A percentile compares a stretch with the other conserved stretches of the same genome.
Conservation (phyloP, 2,113 vertebrate species). For the Albula goreensis region DNA sequence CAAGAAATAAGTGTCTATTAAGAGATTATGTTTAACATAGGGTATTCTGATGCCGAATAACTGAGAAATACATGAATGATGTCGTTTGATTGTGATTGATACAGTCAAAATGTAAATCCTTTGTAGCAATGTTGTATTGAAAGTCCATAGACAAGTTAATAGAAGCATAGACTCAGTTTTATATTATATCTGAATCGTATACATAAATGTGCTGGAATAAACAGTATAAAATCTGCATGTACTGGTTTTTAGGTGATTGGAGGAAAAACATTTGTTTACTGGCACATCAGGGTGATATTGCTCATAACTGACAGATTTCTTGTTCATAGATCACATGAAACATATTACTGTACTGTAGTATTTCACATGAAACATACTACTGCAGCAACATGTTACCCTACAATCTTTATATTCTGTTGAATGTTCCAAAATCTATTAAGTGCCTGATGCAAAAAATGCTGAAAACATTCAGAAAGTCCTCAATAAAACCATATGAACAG, state of each 20-base stretch:
- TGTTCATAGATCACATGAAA: too few species aligned
- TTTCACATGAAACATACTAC: not conserved
- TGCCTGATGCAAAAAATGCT: not conserved
- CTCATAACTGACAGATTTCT: too few species aligned
- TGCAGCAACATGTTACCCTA: not conserved
- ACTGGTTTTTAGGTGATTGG: not conserved
- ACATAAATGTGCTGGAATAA: conserved; percentile 1
- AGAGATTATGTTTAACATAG: conserved; percentile 49
- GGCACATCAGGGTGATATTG: too few species aligned
- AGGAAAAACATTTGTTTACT: too few species aligned
- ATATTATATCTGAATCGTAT: not conserved
- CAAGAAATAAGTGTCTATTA: conserved; percentile 37
- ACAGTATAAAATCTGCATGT: not conserved
- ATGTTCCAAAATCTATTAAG: not conserved
- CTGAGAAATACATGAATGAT: conserved; percentile 67
- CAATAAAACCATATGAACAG: not conserved
- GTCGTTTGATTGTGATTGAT: conserved; percentile 50
- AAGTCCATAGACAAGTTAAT: not conserved
- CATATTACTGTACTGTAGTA: not conserved
- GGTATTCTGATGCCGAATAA: conserved; percentile 48
- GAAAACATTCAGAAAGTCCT: not conserved
- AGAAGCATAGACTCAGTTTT: not conserved
- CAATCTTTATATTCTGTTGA: not conserved
- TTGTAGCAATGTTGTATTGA: not conserved
- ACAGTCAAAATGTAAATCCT: not conserved